A percentile compares a stretch with the other conserved stretches of the same genome.
These are phyloP conservation scores for Parazoanthus atlanticus DNA, from an alignment of 92 coral and sea anemone species.

Conservation along the genomic window DNA sequence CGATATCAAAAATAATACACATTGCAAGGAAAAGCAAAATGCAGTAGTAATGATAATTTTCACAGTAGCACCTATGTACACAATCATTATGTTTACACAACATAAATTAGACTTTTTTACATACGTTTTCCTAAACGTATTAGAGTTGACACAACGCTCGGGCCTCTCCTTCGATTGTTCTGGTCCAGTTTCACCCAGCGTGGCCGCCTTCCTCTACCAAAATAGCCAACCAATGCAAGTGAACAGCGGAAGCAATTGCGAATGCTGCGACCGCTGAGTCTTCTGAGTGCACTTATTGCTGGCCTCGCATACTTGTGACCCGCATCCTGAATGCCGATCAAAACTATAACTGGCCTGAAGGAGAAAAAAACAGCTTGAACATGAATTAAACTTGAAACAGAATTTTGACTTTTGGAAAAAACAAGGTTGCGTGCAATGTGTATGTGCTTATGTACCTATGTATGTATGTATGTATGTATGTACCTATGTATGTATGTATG, in stretches of 20 bases:
- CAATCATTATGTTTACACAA: no score
- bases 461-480: no score
- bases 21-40: no score
- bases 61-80: no score
- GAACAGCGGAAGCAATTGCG: constrained; percentile 39
- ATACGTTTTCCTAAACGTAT: constrained; percentile 44
- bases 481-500: no score
- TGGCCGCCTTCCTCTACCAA: constrained; percentile 29
- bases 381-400: background rate
- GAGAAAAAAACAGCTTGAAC: background rate
- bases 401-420: background rate
- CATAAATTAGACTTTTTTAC: background rate
- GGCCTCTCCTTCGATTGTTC: constrained; percentile 30
- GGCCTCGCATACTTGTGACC: constrained; percentile 23
- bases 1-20: no score
- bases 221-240: constrained; percentile 45
- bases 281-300: constrained; percentile 7
- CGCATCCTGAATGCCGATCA: constrained; percentile 45
- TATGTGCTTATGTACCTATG: background rate
- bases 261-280: constrained; percentile 13
- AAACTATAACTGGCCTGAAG: constrained; percentile 30
- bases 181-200: constrained; percentile 43
- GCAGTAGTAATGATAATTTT: no score
- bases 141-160: constrained; percentile 23
- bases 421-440: background rate